Base-by-base conservation (phyloP, 1,140 invertebrate genomes). In the Agrilus planipennis region DNA sequence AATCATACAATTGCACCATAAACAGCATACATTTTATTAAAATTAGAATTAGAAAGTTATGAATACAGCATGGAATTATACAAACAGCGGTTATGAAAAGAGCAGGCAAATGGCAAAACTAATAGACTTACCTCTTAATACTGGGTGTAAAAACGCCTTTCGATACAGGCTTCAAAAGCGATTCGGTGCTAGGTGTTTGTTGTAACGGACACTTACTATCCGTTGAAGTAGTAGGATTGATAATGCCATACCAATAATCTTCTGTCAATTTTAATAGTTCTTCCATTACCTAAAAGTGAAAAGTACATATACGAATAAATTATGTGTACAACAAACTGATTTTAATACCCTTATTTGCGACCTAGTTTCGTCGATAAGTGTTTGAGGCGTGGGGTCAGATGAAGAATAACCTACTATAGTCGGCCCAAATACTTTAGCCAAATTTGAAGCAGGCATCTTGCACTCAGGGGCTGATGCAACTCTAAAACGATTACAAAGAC, bases 351-450 rank as follows among this genome's bases (percentile, higher is more conserved):
- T 63, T 29, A 69, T 66, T 63, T 81, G 77, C 51, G 70, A 68
- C 34, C 61, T 66, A 0, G 74, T 81, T 47, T 73, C 70, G 1
- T 71, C 65, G 4, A 84, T 64, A 58, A 84, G 73, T 30, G 69
- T 68, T 41, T 71, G 68, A 1, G 72, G 67, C 47, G 76, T 70
- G 1, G 75, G 74, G 49, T 87, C 72, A 1, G 70, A 60, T 10
- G 64, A 70, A 1, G 84, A 89, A 53, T 81, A 86, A 0, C 87
- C 87, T 23, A 91, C 74, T 34, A 91, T 68, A 2, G 85, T 89
- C 2, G 86, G 87, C 4, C 84, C 87, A 64, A 91, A 89, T 9
- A 90, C 72, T 56, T 77, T 81, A 0, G 85, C 75, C 12, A 92
- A 65, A 67, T 88, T 89, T 17, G 63, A 63, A 9, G 76, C 63